Evolutionary conservation across 2,888 invertebrate genomes (phyloP).

Genomic region (Teleogryllus oceanicus): DNA sequence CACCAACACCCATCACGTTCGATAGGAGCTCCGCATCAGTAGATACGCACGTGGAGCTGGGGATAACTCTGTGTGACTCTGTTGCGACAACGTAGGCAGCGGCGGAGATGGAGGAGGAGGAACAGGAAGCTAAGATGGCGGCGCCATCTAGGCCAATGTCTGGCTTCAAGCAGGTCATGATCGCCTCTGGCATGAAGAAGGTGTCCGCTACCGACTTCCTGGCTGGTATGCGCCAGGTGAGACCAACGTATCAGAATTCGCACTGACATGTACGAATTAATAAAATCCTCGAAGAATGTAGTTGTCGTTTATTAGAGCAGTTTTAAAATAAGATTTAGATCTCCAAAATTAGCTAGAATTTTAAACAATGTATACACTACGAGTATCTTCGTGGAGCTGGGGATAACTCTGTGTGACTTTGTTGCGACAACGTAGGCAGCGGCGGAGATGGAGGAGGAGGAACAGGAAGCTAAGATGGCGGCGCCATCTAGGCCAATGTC

Average conservation of each 20-base stretch:
- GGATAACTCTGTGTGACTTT: background rate
- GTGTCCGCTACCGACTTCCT: background rate
- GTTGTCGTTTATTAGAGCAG: too few species aligned
- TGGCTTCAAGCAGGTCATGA: background rate
- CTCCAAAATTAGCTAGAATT: too few species aligned
- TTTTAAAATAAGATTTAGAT: too few species aligned
- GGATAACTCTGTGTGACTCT: too few species aligned
- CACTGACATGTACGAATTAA: too few species aligned
- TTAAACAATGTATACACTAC: too few species aligned
- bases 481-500: background rate
- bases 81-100: background rate
- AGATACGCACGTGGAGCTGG: too few species aligned
- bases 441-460: background rate
- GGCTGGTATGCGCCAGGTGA: background rate
- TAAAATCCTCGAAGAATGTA: too few species aligned
- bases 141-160: background rate
- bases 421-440: background rate
- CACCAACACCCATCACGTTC: too few species aligned
- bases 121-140: background rate
- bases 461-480: background rate
- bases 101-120: background rate
- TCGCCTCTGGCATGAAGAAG: background rate
- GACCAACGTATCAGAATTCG: background rate
- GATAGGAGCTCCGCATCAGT: too few species aligned
- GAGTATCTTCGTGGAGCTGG: too few species aligned